Conservation (phyloP, 2,797 vertebrate species). For the Myotis vivesi region DNA sequence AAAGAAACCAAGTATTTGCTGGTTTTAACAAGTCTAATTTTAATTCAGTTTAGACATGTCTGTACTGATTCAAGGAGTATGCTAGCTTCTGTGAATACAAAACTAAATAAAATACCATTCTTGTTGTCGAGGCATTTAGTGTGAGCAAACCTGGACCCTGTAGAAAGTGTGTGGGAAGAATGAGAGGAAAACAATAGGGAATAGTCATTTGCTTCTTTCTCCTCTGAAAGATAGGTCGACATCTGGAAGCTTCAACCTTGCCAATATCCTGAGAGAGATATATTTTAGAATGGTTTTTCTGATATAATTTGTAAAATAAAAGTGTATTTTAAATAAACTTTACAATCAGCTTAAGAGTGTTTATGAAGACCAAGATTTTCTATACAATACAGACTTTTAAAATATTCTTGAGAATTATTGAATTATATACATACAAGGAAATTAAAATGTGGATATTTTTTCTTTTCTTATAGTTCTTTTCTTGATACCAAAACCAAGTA, state of each 20-base stretch:
- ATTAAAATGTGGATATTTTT: not conserved
- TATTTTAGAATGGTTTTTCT: not conserved
- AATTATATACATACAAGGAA: not conserved
- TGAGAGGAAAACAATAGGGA: not conserved
- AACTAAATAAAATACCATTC: not conserved
- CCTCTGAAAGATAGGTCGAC: not conserved
- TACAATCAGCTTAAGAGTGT: not conserved
- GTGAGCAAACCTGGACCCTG: not conserved
- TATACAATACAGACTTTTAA: not conserved
- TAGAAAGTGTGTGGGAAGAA: not conserved
- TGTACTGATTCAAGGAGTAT: not conserved
- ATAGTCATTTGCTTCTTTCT: not conserved
- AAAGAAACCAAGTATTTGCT: not conserved
- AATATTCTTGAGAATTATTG: constrained; percentile 41
- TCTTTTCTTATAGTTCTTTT: not conserved
- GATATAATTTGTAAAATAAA: not conserved
- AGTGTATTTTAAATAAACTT: not conserved
- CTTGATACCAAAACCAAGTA: not conserved
- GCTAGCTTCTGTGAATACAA: not conserved
- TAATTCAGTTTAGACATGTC: not conserved
- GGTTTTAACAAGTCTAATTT: not conserved
- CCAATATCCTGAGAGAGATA: not conserved
- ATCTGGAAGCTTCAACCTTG: not conserved
- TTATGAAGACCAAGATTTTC: not conserved
- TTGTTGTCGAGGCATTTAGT: not conserved